Conservation (phyloP, 1,140 invertebrate genomes). For the Magallana gigas region DNA sequence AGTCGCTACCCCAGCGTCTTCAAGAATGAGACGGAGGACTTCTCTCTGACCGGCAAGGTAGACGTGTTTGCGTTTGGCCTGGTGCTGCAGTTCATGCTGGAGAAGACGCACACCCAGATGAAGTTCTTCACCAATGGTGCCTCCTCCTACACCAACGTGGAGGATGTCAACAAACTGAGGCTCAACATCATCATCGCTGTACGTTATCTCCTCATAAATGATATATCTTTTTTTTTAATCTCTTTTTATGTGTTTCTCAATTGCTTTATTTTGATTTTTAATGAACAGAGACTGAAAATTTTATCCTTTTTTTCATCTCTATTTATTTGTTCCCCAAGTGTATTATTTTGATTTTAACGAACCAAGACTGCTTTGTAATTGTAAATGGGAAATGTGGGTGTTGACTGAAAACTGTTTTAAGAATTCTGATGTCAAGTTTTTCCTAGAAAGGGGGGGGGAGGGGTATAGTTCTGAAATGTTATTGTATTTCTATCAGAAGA, state of each 20-base stretch:
- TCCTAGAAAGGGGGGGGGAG: too few species aligned
- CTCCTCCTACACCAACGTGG: slow-evolving; percentile 13
- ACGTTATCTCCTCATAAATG: neutral
- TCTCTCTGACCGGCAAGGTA: slow-evolving; percentile 51
- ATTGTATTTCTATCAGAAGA: too few species aligned
- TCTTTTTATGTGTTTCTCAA: neutral
- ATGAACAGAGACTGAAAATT: neutral
- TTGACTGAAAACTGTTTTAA: too few species aligned
- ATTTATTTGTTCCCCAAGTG: too few species aligned
- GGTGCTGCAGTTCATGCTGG: slow-evolving; percentile 54
- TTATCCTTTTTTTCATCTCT: too few species aligned
- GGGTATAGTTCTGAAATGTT: too few species aligned
- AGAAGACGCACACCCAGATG: slow-evolving; percentile 46
- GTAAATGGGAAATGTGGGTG: too few species aligned
- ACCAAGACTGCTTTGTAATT: too few species aligned
- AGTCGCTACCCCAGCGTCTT: neutral
- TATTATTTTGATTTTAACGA: too few species aligned
- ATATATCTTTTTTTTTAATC: neutral
- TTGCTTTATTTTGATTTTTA: neutral
- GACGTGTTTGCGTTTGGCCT: slow-evolving; percentile 58
- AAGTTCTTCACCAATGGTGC: slow-evolving; percentile 48
- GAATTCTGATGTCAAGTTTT: too few species aligned
- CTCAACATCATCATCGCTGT: slow-evolving; percentile 36
- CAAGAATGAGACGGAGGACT: neutral
- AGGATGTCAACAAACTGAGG: slow-evolving; percentile 10